Percentiles rank a stretch among this genome's conserved stretches.
Evolutionary conservation across 2,888 invertebrate species (phyloP).

Genomic region (Lasius platythorax): DNA sequence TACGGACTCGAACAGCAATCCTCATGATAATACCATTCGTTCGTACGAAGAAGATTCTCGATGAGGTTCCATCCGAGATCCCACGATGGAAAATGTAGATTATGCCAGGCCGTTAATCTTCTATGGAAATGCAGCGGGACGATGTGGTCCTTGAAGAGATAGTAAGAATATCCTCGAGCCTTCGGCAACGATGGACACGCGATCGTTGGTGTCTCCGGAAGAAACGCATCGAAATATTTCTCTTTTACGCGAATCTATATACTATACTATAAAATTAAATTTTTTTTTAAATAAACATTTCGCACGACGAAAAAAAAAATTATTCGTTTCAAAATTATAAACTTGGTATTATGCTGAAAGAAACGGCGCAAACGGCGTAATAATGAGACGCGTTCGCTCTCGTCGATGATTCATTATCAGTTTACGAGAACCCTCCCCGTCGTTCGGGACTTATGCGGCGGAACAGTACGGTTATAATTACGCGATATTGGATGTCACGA

Average conservation of each 20-base stretch:
- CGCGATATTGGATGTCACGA: slow-evolving; percentile 74
- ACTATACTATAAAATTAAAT: not conserved
- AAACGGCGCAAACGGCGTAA: slow-evolving; percentile 34
- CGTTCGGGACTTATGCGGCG: slow-evolving; percentile 60
- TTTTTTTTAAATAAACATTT: slow-evolving; percentile 3
- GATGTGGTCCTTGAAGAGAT: slow-evolving; percentile 51
- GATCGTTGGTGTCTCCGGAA: slow-evolving; percentile 14
- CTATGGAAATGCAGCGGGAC: slow-evolving; percentile 40
- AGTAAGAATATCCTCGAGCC: slow-evolving; percentile 47
- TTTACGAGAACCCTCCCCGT: slow-evolving; percentile 30
- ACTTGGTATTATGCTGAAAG: slow-evolving; percentile 34
- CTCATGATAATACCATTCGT: slow-evolving; percentile 60
- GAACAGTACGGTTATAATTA: slow-evolving; percentile 71
- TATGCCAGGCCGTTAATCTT: slow-evolving; percentile 58
- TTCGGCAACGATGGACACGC: slow-evolving; percentile 43
- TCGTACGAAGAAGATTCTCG: slow-evolving; percentile 48
- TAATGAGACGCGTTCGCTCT: slow-evolving; percentile 21
- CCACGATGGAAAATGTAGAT: slow-evolving; percentile 63
- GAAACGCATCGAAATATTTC: slow-evolving; percentile 12
- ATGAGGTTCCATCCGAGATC: slow-evolving; percentile 36
- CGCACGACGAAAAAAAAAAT: too few relatives aligned
- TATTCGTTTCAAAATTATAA: not conserved
- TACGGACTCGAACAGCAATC: slow-evolving; percentile 61
- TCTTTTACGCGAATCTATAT: not conserved
- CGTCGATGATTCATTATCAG: slow-evolving; percentile 69